These are phyloP conservation scores for Bucco capensis DNA, from an alignment of 2,113 vertebrate genomes.

Conservation along the genomic window DNA sequence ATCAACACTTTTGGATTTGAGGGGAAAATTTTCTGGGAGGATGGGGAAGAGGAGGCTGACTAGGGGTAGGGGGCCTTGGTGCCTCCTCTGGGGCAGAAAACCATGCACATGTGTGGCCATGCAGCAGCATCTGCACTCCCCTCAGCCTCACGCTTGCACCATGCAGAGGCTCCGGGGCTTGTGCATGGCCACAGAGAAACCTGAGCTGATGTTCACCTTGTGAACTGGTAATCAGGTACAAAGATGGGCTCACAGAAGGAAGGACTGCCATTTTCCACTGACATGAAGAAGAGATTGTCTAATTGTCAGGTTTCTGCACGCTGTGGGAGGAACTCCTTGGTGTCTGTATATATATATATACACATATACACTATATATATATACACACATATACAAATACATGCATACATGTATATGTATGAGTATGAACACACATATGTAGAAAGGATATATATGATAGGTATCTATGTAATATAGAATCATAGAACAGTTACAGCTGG, in stretches of 20 bases:
- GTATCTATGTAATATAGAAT: not conserved
- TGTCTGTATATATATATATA: not conserved
- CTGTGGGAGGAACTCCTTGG: not conserved
- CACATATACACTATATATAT: not conserved
- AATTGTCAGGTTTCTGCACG: not conserved
- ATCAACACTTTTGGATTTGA: not conserved
- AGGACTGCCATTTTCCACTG: not conserved
- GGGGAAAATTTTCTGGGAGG: not conserved
- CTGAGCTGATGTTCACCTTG: rapidly evolving
- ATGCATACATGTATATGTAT: not conserved
- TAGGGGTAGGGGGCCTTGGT: not conserved
- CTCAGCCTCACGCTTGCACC: rapidly evolving
- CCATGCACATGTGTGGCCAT: not conserved
- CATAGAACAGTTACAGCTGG: no score
- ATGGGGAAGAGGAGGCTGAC: not conserved
- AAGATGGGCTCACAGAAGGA: not conserved
- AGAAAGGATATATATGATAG: not conserved
- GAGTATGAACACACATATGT: not conserved
- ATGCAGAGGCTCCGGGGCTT: not conserved
- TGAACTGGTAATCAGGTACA: not conserved
- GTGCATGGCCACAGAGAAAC: not conserved
- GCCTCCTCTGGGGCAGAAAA: not conserved
- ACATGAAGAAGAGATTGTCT: not conserved
- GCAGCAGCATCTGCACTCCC: rapidly evolving
- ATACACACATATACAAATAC: no score